phyloP scores from a whole-genome alignment of 1,140 invertebrate genomes.

The Drosophila sucinea region DNA sequence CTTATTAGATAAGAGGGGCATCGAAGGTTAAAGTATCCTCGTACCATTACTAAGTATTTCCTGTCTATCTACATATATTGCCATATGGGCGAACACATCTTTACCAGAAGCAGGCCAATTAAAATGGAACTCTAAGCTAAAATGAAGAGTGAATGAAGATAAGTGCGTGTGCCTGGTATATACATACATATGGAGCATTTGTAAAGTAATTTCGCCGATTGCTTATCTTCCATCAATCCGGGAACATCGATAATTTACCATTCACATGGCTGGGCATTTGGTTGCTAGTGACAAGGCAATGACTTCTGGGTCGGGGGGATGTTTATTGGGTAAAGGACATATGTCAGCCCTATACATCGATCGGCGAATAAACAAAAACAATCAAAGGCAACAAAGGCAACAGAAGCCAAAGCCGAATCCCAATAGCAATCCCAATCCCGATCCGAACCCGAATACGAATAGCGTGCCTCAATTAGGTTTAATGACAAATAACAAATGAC shows the following conservation, averaged over 20 bases:
- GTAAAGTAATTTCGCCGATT: constrained; percentile 25
- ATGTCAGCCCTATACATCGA: constrained; percentile 66
- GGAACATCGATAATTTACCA: constrained; percentile 4
- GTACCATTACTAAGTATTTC: not conserved
- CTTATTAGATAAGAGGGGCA: too few species aligned
- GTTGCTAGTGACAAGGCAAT: constrained; percentile 3
- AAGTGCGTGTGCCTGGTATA: not conserved
- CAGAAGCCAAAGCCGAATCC: constrained; percentile 17
- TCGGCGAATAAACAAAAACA: constrained; percentile 57
- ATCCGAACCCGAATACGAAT: constrained; percentile 22
- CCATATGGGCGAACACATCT: not conserved
- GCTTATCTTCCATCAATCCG: constrained; percentile 3
- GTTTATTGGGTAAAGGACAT: constrained; percentile 53
- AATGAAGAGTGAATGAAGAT: not conserved
- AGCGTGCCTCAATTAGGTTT: constrained; percentile 63
- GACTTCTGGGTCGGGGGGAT: constrained; percentile 3
- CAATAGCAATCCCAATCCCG: constrained; percentile 11
- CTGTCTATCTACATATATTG: constrained; percentile 2
- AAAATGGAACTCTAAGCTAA: not conserved
- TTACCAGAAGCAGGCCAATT: not conserved
- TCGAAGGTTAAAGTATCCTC: not conserved
- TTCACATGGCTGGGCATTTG: not conserved
- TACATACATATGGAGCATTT: constrained; percentile 10
- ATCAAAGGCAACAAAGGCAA: constrained; percentile 36
- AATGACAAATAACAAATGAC: constrained; percentile 78